Conservation (phyloP, 1,140 invertebrate species). For the Cyphomyrmex costatus region DNA sequence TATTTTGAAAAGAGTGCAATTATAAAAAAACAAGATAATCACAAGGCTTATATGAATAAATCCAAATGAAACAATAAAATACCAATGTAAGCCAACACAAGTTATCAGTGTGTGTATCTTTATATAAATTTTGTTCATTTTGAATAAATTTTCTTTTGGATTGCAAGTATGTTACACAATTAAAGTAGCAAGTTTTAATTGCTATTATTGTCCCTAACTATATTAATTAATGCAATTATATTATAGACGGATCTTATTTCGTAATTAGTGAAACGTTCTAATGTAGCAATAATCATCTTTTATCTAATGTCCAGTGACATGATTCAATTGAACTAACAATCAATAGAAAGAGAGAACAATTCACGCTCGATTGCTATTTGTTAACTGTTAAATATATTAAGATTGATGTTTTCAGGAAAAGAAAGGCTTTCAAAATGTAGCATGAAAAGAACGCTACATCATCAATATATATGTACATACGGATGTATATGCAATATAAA, state of each 20-base stretch:
- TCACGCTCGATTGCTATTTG: constrained; percentile 4
- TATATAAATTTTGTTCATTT: too few species aligned
- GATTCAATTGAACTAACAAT: neutral
- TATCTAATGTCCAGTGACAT: constrained; percentile 29
- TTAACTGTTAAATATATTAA: constrained; percentile 22
- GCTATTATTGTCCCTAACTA: neutral
- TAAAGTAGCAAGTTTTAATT: neutral
- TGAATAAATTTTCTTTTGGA: too few species aligned
- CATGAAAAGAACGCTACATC: neutral
- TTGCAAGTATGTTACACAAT: too few species aligned
- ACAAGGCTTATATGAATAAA: too few species aligned
- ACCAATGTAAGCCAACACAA: too few species aligned
- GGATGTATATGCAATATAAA: neutral
- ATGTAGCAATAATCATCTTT: constrained; percentile 31
- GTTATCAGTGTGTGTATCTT: too few species aligned
- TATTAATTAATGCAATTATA: neutral
- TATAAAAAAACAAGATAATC: too few species aligned
- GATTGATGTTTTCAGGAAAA: neutral
- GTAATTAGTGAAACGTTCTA: constrained; percentile 28
- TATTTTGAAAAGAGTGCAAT: constrained; percentile 4
- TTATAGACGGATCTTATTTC: constrained; percentile 21
- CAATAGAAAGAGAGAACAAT: constrained; percentile 28
- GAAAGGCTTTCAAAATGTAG: neutral
- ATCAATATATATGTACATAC: too few species aligned
- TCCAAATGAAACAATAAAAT: too few species aligned